phyloP scores from a whole-genome alignment of 2,797 vertebrate genomes.

The Parauchenoglanis ngamensis region DNA sequence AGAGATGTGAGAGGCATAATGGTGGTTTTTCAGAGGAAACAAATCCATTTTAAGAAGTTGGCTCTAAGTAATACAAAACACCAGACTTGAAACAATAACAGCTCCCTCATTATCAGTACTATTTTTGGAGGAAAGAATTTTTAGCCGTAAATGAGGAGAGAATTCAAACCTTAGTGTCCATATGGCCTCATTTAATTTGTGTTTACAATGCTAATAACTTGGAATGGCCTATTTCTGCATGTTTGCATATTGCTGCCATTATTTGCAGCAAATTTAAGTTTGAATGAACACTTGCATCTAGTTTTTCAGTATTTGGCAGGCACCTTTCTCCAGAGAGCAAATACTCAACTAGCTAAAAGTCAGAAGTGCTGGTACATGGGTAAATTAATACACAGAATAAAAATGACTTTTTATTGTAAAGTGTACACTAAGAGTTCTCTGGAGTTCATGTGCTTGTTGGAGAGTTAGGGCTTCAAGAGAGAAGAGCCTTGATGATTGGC shows the following conservation, averaged over 20 bases:
- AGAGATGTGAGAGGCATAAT: slow-evolving; percentile 59
- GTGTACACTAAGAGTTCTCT: not conserved
- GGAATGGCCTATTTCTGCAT: slow-evolving; percentile 8
- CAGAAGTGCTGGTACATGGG: no score
- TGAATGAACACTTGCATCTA: not conserved
- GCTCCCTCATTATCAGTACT: slow-evolving; percentile 42
- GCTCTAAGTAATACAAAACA: slow-evolving; percentile 62
- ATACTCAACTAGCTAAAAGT: not conserved
- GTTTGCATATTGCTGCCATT: not conserved
- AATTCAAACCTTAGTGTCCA: slow-evolving; percentile 18
- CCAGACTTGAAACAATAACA: slow-evolving; percentile 46
- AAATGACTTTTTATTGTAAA: not conserved
- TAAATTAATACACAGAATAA: not conserved
- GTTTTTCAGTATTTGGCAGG: not conserved
- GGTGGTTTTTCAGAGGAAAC: slow-evolving; percentile 63
- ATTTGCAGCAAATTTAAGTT: not conserved
- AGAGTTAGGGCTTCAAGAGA: not conserved
- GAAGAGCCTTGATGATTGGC: not conserved
- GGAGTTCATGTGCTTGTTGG: not conserved
- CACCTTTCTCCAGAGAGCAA: not conserved
- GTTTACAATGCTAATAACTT: slow-evolving; percentile 24
- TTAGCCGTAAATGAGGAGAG: slow-evolving; percentile 13
- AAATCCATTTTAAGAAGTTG: slow-evolving; percentile 68
- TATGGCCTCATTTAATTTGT: slow-evolving; percentile 32
- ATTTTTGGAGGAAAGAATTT: slow-evolving; percentile 40